These are phyloP conservation scores for Masticophis lateralis DNA, from an alignment of 2,797 vertebrate genomes.

Conservation along the genomic window DNA sequence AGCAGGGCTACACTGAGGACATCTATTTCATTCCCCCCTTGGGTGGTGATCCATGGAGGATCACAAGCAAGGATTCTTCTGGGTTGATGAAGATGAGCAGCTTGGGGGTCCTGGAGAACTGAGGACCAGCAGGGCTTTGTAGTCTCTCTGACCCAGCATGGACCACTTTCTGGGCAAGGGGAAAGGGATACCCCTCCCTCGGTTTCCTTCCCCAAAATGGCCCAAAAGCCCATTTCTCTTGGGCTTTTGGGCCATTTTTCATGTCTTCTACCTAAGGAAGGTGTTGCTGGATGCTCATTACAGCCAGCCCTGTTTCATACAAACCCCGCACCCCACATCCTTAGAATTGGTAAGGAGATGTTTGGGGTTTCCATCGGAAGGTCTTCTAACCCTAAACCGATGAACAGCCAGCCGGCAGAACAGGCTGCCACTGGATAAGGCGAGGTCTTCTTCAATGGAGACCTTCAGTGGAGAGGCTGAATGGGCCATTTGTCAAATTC, in stretches of 20 bases:
- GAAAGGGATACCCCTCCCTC: no score
- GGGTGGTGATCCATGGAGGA: neutral
- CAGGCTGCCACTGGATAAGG: neutral
- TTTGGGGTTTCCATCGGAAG: neutral
- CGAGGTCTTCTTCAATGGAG: neutral
- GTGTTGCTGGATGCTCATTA: no score
- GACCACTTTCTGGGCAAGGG: neutral
- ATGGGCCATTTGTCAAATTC: neutral
- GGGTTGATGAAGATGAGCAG: neutral
- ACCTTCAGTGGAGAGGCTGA: neutral
- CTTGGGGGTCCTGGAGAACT: neutral
- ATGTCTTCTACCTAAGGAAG: no score
- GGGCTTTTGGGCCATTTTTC: no score
- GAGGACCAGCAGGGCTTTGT: neutral
- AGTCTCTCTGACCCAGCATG: no score
- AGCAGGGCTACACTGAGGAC: neutral
- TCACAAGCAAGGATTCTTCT: neutral
- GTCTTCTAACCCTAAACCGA: neutral
- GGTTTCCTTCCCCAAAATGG: no score
- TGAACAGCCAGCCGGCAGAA: neutral
- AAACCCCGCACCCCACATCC: no score
- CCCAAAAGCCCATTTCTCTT: no score
- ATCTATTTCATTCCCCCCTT: neutral
- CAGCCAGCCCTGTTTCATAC: no score
- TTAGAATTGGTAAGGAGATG: neutral